Evolutionary conservation across 1,140 invertebrate genomes (phyloP).

Genomic region (Lamellibrachia luymesi): DNA sequence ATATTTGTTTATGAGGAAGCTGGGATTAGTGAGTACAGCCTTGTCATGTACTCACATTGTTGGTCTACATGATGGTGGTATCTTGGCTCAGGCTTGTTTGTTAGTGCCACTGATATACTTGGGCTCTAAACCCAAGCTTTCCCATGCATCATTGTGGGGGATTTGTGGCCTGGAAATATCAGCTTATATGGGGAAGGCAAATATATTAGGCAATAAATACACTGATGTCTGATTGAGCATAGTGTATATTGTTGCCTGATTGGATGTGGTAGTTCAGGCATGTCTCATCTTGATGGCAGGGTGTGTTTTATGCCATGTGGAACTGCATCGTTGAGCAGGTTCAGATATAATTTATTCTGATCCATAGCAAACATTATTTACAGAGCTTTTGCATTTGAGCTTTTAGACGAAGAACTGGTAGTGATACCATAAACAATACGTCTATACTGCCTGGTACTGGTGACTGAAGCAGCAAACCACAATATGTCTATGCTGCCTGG

Average conservation of each 20-base stretch:
- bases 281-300: neutral
- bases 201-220: neutral
- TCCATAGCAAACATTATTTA: too few relatives aligned
- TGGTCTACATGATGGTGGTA: neutral
- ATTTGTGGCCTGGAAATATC: neutral
- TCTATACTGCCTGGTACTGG: too few relatives aligned
- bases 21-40: too few relatives aligned
- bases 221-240: neutral
- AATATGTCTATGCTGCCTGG: too few relatives aligned
- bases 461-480: too few relatives aligned
- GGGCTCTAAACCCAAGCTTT: neutral
- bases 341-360: too few relatives aligned
- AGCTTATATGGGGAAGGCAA: neutral
- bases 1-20: too few relatives aligned
- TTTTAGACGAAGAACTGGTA: too few relatives aligned
- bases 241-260: neutral
- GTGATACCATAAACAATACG: too few relatives aligned
- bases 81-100: neutral
- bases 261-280: neutral
- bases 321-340: neutral
- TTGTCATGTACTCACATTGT: too few relatives aligned
- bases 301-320: neutral
- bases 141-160: neutral
- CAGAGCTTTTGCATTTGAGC: too few relatives aligned
- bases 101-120: neutral